Conservation (phyloP, 2,888 invertebrate genomes). For the Lochmaea capreae region DNA sequence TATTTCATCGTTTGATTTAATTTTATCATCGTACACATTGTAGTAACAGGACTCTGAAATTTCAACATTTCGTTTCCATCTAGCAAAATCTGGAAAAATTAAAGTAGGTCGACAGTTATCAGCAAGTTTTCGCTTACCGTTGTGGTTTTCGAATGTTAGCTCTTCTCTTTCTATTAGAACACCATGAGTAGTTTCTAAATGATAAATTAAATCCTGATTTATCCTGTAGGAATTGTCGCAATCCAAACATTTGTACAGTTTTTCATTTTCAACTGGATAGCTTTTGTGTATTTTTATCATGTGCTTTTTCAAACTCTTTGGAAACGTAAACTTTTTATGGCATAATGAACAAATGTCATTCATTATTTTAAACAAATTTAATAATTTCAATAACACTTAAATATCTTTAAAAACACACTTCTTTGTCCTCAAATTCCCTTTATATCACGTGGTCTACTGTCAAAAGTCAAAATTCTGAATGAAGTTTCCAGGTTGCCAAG, state of each 20-base stretch:
- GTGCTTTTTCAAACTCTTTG: constrained; percentile 13
- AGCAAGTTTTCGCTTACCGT: constrained; percentile 9
- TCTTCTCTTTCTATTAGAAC: constrained; percentile 17
- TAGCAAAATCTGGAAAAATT: constrained; percentile 17
- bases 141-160: constrained; percentile 16
- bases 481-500: background rate
- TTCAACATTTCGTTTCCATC: constrained; percentile 20
- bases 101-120: constrained; percentile 3
- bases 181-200: constrained; percentile 16
- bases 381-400: background rate
- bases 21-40: background rate
- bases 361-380: constrained; percentile 14
- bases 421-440: background rate
- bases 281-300: constrained; percentile 25
- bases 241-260: constrained; percentile 13
- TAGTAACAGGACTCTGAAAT: constrained; percentile 20
- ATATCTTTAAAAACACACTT: background rate
- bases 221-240: constrained; percentile 6
- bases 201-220: constrained; percentile 20
- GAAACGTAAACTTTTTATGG: constrained; percentile 19
- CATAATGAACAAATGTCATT: constrained; percentile 14
- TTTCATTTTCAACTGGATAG: constrained; percentile 20
- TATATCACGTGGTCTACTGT: background rate
- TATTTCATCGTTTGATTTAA: background rate
- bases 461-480: background rate